Evolutionary conservation across 2,113 vertebrate species (phyloP), one percentile per base, ranked within the genome.

Genomic region (Percopsis transmontana): DNA sequence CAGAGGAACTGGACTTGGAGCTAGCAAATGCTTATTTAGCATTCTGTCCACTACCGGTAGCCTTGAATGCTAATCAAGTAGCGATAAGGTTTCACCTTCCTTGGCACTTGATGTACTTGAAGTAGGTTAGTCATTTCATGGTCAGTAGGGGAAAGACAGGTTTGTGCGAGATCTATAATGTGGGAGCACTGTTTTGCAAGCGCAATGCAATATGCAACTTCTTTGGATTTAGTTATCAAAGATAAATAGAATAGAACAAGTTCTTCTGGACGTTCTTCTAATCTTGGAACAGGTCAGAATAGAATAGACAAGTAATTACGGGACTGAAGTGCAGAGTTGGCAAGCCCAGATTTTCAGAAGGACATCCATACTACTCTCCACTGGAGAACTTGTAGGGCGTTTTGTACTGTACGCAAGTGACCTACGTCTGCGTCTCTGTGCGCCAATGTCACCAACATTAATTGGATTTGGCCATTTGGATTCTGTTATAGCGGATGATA

Each of bases 151-250:
- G 60, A 39, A 27, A 72, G 60, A 65, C 55, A 58, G 64, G 56
- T 72, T 66, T n/a, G 53, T 23, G 39, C 47, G 64, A 59, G 56
- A 85, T 84, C 39, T 66, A 83, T 85, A 76, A 83, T 58, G 64
- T 76, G 60, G 55, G 74, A 80, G 80, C 69, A 76, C 79, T 74
- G 5, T 82, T 84, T 66, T 82, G 77, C 40, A 86, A 80, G 74
- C 79, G 86, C 79, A 75, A 33, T 33, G 8, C 27, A 33, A 33
- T 33, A 33, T 33, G 27, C n/a, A n/a, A n/a, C n/a, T n/a, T n/a
- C n/a, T n/a, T 33, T 33, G 27, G 27, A 6, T 33, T 33, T 33
- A 33, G 27, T 33, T 33, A 33, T 33, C 27, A 33, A 1, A 7
- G 1, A 33, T 33, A 7, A 6, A 7, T 33, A 33, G 27, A n/a